Percentiles rank a stretch among this genome's conserved stretches.
phyloP scores from a whole-genome alignment of 2,113 vertebrate genomes.

The Istiophorus platypterus region DNA sequence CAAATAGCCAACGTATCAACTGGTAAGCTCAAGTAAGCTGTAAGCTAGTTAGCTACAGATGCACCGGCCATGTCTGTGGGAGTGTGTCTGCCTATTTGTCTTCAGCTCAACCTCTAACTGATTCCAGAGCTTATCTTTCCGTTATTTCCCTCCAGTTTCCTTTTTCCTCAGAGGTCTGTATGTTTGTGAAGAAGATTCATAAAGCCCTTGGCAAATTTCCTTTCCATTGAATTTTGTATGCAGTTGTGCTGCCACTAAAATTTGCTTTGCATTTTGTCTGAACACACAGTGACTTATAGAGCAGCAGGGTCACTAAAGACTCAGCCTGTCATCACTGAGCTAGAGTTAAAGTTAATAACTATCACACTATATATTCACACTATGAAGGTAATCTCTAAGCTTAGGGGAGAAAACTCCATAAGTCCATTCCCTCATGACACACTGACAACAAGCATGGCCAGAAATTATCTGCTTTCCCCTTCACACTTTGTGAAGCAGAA shows the following conservation, averaged over 20 bases:
- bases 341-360: not conserved
- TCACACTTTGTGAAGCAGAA: not conserved
- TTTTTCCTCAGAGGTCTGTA: not conserved
- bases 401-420: not conserved
- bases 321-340: not conserved
- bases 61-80: not conserved
- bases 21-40: not conserved
- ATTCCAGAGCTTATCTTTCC: not conserved
- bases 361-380: not conserved
- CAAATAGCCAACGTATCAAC: not conserved
- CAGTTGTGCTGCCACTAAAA: not conserved
- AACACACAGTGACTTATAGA: not conserved
- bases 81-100: not conserved
- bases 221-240: not conserved
- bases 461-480: not conserved
- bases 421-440: conserved; percentile 1
- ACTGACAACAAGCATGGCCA: not conserved
- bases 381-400: not conserved
- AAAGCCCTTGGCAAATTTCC: not conserved
- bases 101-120: not conserved
- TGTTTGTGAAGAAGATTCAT: not conserved
- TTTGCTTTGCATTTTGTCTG: not conserved
- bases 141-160: not conserved
- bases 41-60: not conserved
- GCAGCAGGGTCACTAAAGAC: not conserved